phyloP scores from a whole-genome alignment of 2,797 vertebrate genomes.

The Acrocephalus scirpaceus region DNA sequence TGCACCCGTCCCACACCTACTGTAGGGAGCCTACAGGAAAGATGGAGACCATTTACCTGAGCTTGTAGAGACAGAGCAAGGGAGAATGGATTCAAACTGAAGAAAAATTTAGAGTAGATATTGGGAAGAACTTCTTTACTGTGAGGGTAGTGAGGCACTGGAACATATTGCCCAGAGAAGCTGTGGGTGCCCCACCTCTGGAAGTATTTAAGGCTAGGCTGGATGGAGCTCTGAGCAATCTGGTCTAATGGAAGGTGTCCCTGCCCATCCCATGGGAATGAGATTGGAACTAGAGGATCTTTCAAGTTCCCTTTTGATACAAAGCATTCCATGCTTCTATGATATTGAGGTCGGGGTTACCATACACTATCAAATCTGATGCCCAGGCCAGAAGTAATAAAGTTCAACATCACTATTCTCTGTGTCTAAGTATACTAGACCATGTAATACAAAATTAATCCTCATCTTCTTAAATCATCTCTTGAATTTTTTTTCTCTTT shows the following conservation, averaged over 20 bases:
- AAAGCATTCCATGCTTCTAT: background rate
- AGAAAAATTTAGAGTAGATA: background rate
- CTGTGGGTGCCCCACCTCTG: background rate
- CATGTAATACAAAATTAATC: background rate
- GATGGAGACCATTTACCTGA: no score
- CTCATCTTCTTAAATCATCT: background rate
- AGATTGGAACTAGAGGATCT: background rate
- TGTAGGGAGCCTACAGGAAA: background rate
- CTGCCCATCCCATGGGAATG: no score
- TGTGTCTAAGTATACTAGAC: background rate
- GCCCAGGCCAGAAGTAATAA: background rate
- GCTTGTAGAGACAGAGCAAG: rapidly evolving
- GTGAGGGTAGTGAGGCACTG: background rate
- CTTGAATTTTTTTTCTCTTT: background rate
- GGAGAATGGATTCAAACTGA: background rate
- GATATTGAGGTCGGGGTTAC: background rate
- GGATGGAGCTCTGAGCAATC: background rate
- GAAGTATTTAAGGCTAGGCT: background rate
- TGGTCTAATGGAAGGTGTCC: background rate
- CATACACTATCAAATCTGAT: background rate
- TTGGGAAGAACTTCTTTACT: background rate
- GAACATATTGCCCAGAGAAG: background rate
- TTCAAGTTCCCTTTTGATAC: background rate
- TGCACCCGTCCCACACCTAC: background rate
- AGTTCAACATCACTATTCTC: background rate